Evolutionary conservation across 2,113 vertebrate species (phyloP).

Genomic region (Seriola aureovittata): DNA sequence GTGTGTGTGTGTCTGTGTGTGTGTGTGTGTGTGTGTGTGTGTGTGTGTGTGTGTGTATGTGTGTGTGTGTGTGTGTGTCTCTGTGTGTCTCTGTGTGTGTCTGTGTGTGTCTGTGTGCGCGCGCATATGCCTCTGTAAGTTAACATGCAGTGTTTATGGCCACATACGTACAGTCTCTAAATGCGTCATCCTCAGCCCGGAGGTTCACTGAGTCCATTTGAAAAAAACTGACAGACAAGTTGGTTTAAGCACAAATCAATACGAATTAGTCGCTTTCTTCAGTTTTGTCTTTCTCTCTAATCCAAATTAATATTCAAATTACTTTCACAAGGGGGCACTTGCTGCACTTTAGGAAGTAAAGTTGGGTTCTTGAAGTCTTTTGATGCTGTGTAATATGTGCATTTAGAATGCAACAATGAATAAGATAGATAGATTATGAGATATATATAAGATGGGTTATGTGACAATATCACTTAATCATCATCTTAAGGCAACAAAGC

Average conservation of each 20-base stretch:
- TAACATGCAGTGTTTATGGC: constrained; percentile 36
- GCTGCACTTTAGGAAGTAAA: neutral
- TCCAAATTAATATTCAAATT: constrained; percentile 8
- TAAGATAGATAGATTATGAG: too few relatives aligned
- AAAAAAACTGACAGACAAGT: neutral
- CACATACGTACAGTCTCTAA: constrained; percentile 13
- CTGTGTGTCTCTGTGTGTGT: constrained; percentile 27
- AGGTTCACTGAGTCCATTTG: constrained; percentile 32
- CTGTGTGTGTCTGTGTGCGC: constrained; percentile 5
- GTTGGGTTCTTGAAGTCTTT: neutral
- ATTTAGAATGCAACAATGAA: neutral
- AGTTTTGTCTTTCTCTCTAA: neutral
- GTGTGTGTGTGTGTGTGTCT: constrained; percentile 42
- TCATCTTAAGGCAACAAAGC: neutral
- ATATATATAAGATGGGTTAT: too few relatives aligned
- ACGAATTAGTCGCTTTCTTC: neutral
- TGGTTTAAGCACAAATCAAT: neutral
- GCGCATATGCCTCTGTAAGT: constrained; percentile 14
- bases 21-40: constrained; percentile 22
- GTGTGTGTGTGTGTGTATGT: constrained; percentile 21
- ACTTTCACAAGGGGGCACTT: constrained; percentile 30
- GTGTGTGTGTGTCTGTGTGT: constrained; percentile 30
- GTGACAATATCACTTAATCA: too few relatives aligned
- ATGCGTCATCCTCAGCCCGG: constrained; percentile 18
- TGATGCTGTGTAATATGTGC: neutral